A percentile compares a stretch with the other conserved stretches of the same genome.
Conservation (phyloP, 92 coral and sea anemone genomes). For the Epizoanthus illoricatus region DNA sequence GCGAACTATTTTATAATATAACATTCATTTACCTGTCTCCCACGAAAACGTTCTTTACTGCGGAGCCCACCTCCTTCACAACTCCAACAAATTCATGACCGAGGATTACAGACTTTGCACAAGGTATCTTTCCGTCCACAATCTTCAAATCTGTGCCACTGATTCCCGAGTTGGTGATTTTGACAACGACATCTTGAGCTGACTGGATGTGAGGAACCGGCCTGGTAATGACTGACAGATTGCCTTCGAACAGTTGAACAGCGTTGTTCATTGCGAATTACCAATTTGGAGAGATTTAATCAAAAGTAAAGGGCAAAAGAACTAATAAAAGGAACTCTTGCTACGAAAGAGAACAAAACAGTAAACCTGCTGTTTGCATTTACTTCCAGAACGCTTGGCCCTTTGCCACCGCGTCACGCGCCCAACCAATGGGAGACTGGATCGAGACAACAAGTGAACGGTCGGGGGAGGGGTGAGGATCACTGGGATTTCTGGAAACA, state of each 20-base stretch:
- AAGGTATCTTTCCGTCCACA: slow-evolving; percentile 79
- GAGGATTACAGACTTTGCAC: slow-evolving; percentile 88
- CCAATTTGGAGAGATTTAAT: not conserved
- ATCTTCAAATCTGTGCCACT: slow-evolving; percentile 92
- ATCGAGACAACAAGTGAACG: not conserved
- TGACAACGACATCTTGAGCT: slow-evolving; percentile 80
- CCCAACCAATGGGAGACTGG: slow-evolving; percentile 8
- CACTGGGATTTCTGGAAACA: not conserved
- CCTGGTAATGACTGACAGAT: slow-evolving; percentile 40
- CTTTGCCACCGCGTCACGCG: slow-evolving; percentile 14
- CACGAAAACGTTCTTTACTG: slow-evolving; percentile 87
- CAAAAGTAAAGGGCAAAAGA: not conserved
- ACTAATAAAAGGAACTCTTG: not conserved
- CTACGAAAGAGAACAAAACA: not conserved
- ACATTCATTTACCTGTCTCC: slow-evolving; percentile 77
- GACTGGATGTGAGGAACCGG: slow-evolving; percentile 87
- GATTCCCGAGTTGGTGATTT: slow-evolving; percentile 87
- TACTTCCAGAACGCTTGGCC: slow-evolving; percentile 4
- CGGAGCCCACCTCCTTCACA: slow-evolving; percentile 86
- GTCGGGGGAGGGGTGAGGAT: slow-evolving; percentile 6
- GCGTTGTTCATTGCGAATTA: slow-evolving; percentile 39
- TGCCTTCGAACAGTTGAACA: slow-evolving; percentile 36
- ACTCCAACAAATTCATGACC: slow-evolving; percentile 97
- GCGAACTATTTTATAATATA: not conserved
- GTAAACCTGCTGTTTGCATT: not conserved